Percentiles rank a stretch among this genome's conserved stretches.
phyloP scores from a whole-genome alignment of 1,140 invertebrate species.

The honey bee (Apis mellifera) region DNA sequence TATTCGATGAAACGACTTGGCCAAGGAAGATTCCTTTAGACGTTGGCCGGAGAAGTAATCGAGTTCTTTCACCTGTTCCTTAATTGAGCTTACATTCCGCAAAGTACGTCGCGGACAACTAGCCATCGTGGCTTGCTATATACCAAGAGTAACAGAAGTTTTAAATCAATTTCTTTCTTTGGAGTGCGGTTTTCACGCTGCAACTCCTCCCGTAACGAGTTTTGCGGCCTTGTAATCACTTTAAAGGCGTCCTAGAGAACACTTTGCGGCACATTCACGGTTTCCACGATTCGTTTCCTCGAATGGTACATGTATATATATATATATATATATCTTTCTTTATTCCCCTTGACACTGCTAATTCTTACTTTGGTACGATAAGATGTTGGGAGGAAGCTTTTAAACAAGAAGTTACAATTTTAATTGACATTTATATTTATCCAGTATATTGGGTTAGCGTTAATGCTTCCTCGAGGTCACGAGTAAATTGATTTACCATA shows the following conservation, averaged over 20 bases:
- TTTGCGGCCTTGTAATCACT: constrained; percentile 37
- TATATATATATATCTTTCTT: background rate
- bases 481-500: no score
- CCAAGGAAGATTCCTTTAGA: no score
- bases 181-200: constrained; percentile 34
- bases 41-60: constrained; percentile 12
- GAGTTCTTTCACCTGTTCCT: constrained; percentile 31
- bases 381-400: background rate
- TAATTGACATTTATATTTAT: no score
- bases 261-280: constrained; percentile 8
- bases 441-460: no score
- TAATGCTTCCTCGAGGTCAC: no score
- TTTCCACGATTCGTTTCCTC: background rate
- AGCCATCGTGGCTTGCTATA: constrained; percentile 4
- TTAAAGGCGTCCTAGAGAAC: constrained; percentile 24
- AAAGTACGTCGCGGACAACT: constrained; percentile 16
- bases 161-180: constrained; percentile 50
- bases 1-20: background rate
- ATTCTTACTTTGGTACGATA: background rate
- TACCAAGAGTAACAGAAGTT: constrained; percentile 20
- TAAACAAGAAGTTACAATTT: no score
- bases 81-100: constrained; percentile 36
- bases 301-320: background rate
- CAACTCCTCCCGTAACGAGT: constrained; percentile 34
- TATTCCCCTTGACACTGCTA: background rate